These are phyloP conservation scores for Semicossyphus pulcher DNA, from an alignment of 2,113 vertebrate species.

Conservation along the genomic window DNA sequence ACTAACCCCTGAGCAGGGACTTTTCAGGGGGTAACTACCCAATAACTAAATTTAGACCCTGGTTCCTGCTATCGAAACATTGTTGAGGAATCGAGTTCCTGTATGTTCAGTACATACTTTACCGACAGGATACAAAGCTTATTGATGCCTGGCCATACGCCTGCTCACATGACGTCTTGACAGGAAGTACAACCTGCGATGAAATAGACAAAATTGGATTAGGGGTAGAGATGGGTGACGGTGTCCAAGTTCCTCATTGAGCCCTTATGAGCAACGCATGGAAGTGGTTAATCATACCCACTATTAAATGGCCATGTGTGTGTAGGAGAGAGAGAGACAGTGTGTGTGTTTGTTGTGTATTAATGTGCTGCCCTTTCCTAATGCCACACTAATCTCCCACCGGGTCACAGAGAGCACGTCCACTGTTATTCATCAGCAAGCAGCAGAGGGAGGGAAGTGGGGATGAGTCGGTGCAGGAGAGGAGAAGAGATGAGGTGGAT, in stretches of 20 bases:
- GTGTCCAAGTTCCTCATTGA: conserved; percentile 72
- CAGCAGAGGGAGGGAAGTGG: conserved; percentile 59
- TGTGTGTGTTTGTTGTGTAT: conserved; percentile 73
- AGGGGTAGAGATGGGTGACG: conserved; percentile 46
- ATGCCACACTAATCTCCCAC: conserved; percentile 92
- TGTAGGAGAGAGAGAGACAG: no score
- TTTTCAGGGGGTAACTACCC: no score
- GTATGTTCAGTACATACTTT: no score
- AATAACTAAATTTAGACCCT: no score
- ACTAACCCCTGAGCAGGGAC: no score
- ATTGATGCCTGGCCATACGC: no score
- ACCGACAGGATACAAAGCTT: no score
- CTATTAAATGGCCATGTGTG: conserved; percentile 28
- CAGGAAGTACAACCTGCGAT: no score
- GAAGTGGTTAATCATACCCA: conserved; percentile 31
- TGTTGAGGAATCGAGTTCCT: no score
- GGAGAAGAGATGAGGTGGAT: conserved; percentile 34
- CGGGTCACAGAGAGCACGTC: conserved; percentile 86
- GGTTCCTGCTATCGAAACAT: no score
- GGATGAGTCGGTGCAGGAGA: conserved; percentile 42
- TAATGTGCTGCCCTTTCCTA: conserved; percentile 91
- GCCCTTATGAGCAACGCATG: conserved; percentile 72
- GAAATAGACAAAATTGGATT: no score
- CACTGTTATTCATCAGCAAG: conserved; percentile 75
- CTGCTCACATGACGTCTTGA: no score